A percentile compares a stretch with the other conserved stretches of the same genome.
Conservation (phyloP, 2,888 invertebrate species). For the Spodoptera exigua region DNA sequence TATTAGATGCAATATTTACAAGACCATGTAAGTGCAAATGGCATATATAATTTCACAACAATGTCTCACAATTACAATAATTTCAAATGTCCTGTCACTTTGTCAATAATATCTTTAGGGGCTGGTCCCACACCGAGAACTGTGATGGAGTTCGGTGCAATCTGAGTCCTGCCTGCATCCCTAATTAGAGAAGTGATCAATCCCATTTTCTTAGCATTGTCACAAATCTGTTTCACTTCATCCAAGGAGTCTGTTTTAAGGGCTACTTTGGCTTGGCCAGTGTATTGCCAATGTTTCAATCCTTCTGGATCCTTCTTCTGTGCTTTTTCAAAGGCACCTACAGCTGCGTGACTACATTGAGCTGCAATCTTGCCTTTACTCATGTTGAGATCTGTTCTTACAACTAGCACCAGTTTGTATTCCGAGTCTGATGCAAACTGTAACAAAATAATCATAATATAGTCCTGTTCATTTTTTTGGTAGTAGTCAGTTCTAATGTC, state of each 20-base stretch:
- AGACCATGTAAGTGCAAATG: too few species aligned
- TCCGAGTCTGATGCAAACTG: slow-evolving; percentile 86
- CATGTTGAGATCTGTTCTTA: slow-evolving; percentile 97
- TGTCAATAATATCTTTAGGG: slow-evolving; percentile 92
- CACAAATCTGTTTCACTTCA: slow-evolving; percentile 91
- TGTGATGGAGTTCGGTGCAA: slow-evolving; percentile 95
- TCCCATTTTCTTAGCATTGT: slow-evolving; percentile 91
- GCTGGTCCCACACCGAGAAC: slow-evolving; percentile 98
- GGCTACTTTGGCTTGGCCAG: slow-evolving; percentile 96
- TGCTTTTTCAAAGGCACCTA: slow-evolving; percentile 94
- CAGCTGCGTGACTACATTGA: slow-evolving; percentile 98
- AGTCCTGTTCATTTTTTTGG: too few species aligned
- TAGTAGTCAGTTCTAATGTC: too few species aligned
- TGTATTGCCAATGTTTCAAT: slow-evolving; percentile 88
- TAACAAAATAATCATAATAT: slow-evolving; percentile 51
- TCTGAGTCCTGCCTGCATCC: slow-evolving; percentile 98
- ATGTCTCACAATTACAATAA: slow-evolving; percentile 89
- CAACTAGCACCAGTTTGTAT: slow-evolving; percentile 95
- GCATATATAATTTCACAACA: not conserved
- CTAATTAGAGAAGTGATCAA: slow-evolving; percentile 93
- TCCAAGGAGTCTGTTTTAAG: slow-evolving; percentile 94
- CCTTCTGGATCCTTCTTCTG: slow-evolving; percentile 90
- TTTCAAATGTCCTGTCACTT: slow-evolving; percentile 96
- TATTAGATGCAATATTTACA: too few species aligned
- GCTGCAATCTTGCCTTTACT: slow-evolving; percentile 98